Evolutionary conservation across 2,888 invertebrate genomes (phyloP), one percentile per base, ranked within the genome.

Genomic region (Merodon equestris): DNA sequence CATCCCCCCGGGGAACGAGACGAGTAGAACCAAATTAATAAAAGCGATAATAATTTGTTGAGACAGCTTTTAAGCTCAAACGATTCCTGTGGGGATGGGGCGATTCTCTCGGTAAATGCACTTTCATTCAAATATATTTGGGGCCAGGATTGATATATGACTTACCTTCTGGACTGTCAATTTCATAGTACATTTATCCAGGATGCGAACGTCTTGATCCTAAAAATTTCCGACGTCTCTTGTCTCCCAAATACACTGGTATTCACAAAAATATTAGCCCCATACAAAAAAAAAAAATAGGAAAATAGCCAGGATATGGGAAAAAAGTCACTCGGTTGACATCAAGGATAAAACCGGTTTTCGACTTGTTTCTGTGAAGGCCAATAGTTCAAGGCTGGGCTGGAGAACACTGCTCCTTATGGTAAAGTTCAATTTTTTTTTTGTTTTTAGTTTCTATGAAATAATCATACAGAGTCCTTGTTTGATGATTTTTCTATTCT

Each of bases 111-210:
- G 14, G 45, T 9, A 36, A 38, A 68, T 42, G 54, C 10, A 9
- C 10, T 36, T 36, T 36, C 10, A 9, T 36, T 36, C 10, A 9
- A 27, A 18, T n/a, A n/a, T n/a, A n/a, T n/a, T n/a, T n/a, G n/a
- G n/a, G n/a, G n/a, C n/a, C n/a, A n/a, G 7, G 27, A 27, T 7
- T 27, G 27, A 27, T 27, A 27, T 27, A 12, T 7, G 9, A 82
- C 87, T 86, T 84, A 88, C 88, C 88, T 88, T 86, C 87, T 83
- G 88, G 86, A 84, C 86, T 86, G 84, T 88, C 88, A 87, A 87
- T 88, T 87, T 87, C 88, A 88, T 88, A 87, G 88, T 88, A 88
- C 88, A 88, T 88, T 85, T 86, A 88, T 84, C 83, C 84, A 81
- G 68, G 82, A 63, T 36, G n/a, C 64, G 13, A 63, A 27, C 71